Evolutionary conservation across 2,797 vertebrate species (phyloP).

Genomic region (Sus cebifrons): DNA sequence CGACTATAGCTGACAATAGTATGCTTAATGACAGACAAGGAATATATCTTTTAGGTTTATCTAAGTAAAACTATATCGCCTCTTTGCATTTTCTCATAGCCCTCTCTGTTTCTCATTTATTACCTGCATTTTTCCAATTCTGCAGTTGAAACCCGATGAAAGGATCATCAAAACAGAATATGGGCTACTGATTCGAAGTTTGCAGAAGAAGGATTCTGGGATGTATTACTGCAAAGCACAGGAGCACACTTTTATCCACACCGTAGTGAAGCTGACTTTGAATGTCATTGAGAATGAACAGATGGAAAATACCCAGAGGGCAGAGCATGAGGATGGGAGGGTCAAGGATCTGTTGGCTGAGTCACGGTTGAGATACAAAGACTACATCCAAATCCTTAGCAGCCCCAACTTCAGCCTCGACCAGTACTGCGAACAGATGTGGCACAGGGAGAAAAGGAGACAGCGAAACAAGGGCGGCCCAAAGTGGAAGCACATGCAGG

Average conservation of each 20-base stretch:
- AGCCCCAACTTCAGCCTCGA: conserved; percentile 95
- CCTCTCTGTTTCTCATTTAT: conserved; percentile 75
- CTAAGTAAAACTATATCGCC: conserved; percentile 41
- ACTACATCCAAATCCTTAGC: conserved; percentile 96
- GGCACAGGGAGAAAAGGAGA: conserved; percentile 95
- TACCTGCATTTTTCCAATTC: conserved; percentile 80
- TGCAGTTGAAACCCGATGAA: conserved; percentile 95
- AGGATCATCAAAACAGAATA: conserved; percentile 95
- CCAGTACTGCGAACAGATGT: conserved; percentile 98
- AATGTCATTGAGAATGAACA: conserved; percentile 95
- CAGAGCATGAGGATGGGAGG: conserved; percentile 90
- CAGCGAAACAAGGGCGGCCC: conserved; percentile 92
- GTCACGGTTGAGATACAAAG: conserved; percentile 96
- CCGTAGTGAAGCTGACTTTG: conserved; percentile 94
- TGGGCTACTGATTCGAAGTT: conserved; percentile 96
- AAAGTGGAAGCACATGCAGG: conserved; percentile 99
- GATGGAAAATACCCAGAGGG: conserved; percentile 92
- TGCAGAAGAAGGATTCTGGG: conserved; percentile 94
- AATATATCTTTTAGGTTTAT: conserved; percentile 53
- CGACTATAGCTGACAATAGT: neutral
- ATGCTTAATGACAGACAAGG: conserved; percentile 43
- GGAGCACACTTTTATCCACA: conserved; percentile 96
- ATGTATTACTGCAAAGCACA: conserved; percentile 95
- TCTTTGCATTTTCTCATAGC: conserved; percentile 63
- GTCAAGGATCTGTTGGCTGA: conserved; percentile 92